A percentile compares a stretch with the other conserved stretches of the same genome.
These are phyloP conservation scores for Diaphora mendica DNA, from an alignment of 2,888 invertebrate genomes.

Conservation along the genomic window DNA sequence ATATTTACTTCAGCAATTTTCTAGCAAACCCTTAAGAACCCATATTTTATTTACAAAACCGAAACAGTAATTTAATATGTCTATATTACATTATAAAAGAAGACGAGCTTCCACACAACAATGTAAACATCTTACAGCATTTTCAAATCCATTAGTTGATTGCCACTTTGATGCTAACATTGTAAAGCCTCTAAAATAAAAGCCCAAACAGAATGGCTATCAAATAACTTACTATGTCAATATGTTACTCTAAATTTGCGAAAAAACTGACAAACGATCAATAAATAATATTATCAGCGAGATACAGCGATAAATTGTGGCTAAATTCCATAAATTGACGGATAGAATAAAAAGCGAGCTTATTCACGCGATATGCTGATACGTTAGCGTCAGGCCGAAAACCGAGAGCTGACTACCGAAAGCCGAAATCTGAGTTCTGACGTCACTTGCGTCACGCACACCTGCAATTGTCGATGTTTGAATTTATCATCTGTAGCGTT, in stretches of 20 bases:
- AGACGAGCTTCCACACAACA: conserved; percentile 9
- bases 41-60: conserved; percentile 17
- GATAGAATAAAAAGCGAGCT: conserved; percentile 50
- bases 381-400: conserved; percentile 35
- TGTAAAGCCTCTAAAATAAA: conserved; percentile 27
- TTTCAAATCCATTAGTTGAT: conserved; percentile 18
- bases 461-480: conserved; percentile 61
- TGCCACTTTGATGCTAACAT: conserved; percentile 13
- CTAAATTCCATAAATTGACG: conserved; percentile 59
- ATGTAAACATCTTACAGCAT: conserved; percentile 3
- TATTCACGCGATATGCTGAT: conserved; percentile 39
- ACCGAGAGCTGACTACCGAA: conserved; percentile 11
- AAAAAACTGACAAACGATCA: conserved; percentile 55
- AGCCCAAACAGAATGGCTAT: conserved; percentile 37
- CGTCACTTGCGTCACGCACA: conserved; percentile 54
- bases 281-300: conserved; percentile 56
- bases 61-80: conserved; percentile 11
- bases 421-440: conserved; percentile 36
- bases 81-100: conserved; percentile 10
- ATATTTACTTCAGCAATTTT: conserved; percentile 3
- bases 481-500: conserved; percentile 56
- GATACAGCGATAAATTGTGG: conserved; percentile 56
- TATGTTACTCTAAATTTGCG: conserved; percentile 44
- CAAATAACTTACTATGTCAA: conserved; percentile 37
- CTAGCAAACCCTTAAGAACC: neutral